Evolutionary conservation across 30 jellyfish, hydroid and myxozoan genomes (phyloP).

Genomic region (Haliclystus octoradiatus): DNA sequence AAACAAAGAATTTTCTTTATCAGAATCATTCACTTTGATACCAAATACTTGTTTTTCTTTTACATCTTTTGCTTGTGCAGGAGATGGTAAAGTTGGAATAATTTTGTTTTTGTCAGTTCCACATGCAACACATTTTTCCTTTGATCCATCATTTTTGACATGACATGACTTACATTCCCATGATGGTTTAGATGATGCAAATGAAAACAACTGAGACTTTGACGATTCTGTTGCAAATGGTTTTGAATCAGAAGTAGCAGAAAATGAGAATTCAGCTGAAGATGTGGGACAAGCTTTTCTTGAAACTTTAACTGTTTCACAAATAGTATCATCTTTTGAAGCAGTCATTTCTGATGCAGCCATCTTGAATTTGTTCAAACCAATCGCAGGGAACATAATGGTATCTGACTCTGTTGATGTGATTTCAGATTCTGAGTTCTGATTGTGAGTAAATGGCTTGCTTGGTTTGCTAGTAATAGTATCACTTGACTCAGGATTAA

Average conservation of each 20-base stretch:
- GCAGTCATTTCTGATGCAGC: neutral
- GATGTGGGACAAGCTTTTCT: no score
- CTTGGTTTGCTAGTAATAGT: neutral
- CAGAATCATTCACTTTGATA: neutral
- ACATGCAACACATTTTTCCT: constrained; percentile 41
- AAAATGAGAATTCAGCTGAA: neutral
- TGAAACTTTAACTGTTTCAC: no score
- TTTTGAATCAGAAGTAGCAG: neutral
- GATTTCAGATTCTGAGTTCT: no score
- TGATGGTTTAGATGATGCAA: neutral
- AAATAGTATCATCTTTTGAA: no score
- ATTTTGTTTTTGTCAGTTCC: neutral
- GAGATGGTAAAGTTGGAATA: neutral
- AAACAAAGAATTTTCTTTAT: neutral
- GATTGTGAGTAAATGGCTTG: no score
- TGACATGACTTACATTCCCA: constrained; percentile 52
- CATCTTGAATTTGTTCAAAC: no score
- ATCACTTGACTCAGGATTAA: neutral
- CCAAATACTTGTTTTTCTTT: no score
- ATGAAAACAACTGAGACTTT: neutral
- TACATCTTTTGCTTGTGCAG: neutral
- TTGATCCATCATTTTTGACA: constrained; percentile 13
- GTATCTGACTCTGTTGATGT: no score
- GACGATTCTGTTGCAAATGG: neutral
- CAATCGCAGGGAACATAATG: no score